Evolutionary conservation across 2,888 invertebrate species (phyloP), one percentile per base, ranked within the genome.

Genomic region (Temnothorax ravouxi): DNA sequence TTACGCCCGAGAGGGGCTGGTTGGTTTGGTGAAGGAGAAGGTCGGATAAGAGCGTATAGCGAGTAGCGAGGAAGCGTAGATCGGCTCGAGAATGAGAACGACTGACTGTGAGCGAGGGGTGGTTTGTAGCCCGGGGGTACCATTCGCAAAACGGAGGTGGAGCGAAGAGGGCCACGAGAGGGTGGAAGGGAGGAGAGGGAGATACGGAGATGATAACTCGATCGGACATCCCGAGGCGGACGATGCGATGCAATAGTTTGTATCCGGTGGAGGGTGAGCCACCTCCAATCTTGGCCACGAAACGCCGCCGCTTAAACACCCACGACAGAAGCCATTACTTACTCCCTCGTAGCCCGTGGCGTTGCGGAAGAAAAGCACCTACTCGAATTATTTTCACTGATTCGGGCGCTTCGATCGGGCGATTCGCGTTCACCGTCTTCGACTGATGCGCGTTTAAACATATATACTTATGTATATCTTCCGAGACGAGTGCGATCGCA

Each of bases 311-410:
- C 91, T 92, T 93, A 93, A 93, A 91, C 92, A 91, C 91, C 88
- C 91, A 86, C 90, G 94, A 93, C 93, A 92, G 91, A 88, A 91
- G 89, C 93, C 92, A 93, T 93, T 93, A 93, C 91, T 92, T 93
- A 85, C 85, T 84, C 72, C 88, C 86, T 72, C 75, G 85, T 88
- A 87, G 84, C 88, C 86, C 66, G 41, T 54, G 82, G 85, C 89
- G 82, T 69, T 83, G 41, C 84, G 67, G 79, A 86, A 89, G 83
- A 85, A 86, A 59, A 59, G 85, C 86, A 89, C 89, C 88, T 85
- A 85, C 88, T 90, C 85, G 88, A 90, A 92, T 91, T 88, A 91
- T 90, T 92, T 91, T 91, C 88, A 87, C 85, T 76, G 86, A 89
- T 85, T 88, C 85, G 87, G 5, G 76, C 81, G 82, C 83, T 82